Evolutionary conservation across 2,888 invertebrate genomes (phyloP).

Genomic region (Agonopterix arenella): DNA sequence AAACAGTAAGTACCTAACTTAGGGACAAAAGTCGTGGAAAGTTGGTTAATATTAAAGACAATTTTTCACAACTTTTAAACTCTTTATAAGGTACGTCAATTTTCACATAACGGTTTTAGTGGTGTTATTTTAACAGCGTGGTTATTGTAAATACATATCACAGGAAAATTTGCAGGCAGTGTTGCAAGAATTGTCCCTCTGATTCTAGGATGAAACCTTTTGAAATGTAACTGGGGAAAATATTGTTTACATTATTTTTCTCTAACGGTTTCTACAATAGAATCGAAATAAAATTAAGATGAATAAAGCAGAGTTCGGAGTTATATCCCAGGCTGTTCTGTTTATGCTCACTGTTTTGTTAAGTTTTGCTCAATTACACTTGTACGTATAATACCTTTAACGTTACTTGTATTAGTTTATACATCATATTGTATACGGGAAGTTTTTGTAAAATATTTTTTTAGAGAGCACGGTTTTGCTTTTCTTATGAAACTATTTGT

Average conservation of each 20-base stretch:
- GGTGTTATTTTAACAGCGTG: conserved; percentile 28
- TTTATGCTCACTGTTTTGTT: conserved; percentile 70
- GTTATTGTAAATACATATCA: conserved; percentile 72
- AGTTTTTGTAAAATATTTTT: conserved; percentile 55
- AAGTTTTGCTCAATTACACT: conserved; percentile 72
- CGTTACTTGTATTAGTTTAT: conserved; percentile 49
- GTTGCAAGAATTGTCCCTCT: conserved; percentile 18
- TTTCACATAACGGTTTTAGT: conserved; percentile 11
- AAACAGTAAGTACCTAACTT: conserved; percentile 27
- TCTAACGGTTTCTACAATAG: too few species aligned
- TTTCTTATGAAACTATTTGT: conserved; percentile 61
- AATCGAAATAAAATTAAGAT: too few species aligned
- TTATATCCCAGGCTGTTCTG: conserved; percentile 35
- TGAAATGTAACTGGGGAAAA: too few species aligned
- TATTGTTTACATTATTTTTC: too few species aligned
- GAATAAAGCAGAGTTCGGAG: not conserved
- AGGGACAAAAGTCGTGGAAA: conserved; percentile 28
- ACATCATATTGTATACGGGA: conserved; percentile 44
- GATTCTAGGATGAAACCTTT: too few species aligned
- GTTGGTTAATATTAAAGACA: conserved; percentile 20
- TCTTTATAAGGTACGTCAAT: conserved; percentile 7
- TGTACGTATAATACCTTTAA: conserved; percentile 50
- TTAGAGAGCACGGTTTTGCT: conserved; percentile 72
- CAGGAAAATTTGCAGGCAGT: conserved; percentile 48
- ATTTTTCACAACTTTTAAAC: conserved; percentile 31